Evolutionary conservation across 2,113 vertebrate species (phyloP).

Genomic region (Sylvilagus bachmani): DNA sequence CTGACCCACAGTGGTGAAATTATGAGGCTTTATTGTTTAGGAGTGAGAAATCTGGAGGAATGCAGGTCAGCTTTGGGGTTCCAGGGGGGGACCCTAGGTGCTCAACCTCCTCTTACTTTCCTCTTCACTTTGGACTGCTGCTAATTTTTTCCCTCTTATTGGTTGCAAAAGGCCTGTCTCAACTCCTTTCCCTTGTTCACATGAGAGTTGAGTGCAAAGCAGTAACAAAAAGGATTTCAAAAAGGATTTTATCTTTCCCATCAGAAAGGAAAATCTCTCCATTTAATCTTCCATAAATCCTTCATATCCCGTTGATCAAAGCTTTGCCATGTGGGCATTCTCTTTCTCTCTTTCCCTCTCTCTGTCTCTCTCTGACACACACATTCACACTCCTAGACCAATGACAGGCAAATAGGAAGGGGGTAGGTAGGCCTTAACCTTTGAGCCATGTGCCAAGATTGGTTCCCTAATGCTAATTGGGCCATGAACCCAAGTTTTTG

Average conservation of each 20-base stretch:
- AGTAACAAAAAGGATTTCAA: neutral
- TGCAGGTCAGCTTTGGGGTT: neutral
- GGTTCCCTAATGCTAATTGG: accelerated
- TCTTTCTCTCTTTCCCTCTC: no score
- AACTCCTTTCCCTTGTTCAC: neutral
- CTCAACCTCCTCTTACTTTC: neutral
- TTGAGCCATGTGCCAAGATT: neutral
- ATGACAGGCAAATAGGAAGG: neutral
- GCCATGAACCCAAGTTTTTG: neutral
- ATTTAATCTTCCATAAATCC: neutral
- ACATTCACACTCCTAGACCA: no score
- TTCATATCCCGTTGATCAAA: neutral
- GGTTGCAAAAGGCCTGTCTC: neutral
- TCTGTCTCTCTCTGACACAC: no score
- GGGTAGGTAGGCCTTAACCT: neutral
- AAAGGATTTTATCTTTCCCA: neutral
- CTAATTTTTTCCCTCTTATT: neutral
- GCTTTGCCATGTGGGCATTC: no score
- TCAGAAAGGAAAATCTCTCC: neutral
- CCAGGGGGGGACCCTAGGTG: neutral
- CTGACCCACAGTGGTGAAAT: neutral
- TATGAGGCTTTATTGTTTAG: neutral
- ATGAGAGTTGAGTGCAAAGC: neutral
- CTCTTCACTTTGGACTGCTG: neutral
- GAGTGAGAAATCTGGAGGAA: neutral